phyloP scores from a whole-genome alignment of 2,888 invertebrate species.

The Chalcis sispes region DNA sequence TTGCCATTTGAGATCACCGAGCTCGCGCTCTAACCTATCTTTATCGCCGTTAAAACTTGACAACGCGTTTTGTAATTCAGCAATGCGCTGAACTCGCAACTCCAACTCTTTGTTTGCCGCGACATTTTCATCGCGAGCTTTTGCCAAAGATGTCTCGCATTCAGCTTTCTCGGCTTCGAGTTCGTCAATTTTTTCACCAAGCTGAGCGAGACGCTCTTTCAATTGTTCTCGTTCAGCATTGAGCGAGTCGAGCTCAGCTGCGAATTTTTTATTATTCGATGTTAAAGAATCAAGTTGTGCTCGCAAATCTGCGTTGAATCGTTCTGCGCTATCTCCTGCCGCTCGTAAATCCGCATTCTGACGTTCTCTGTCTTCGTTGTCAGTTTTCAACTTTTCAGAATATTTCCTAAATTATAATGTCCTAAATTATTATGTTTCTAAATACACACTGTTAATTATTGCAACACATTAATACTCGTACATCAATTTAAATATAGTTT shows the following conservation, averaged over 20 bases:
- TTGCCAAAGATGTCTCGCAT: not conserved
- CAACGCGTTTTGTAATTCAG: not conserved
- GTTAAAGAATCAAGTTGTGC: constrained; percentile 30
- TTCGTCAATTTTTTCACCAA: constrained; percentile 34
- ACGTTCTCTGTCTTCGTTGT: not conserved
- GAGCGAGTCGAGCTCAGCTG: constrained; percentile 48
- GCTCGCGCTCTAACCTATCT: constrained; percentile 36
- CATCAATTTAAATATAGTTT: no score
- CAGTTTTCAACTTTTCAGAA: no score
- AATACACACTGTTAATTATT: no score
- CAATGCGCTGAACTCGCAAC: not conserved
- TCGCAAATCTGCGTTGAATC: not conserved
- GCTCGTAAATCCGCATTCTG: constrained; percentile 53
- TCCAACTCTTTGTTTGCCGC: constrained; percentile 1
- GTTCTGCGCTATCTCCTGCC: not conserved
- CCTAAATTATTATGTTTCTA: no score
- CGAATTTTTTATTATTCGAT: constrained; percentile 29
- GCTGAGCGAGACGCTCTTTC: not conserved
- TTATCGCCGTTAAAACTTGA: not conserved
- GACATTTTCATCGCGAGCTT: not conserved
- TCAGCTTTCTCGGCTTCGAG: constrained; percentile 22
- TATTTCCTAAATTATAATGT: no score
- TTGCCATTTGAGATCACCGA: constrained; percentile 47
- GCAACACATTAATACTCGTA: no score
- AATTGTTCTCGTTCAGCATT: constrained; percentile 35